These are phyloP conservation scores for Mus pahari DNA, from an alignment of 2,113 vertebrate species.

Conservation along the genomic window DNA sequence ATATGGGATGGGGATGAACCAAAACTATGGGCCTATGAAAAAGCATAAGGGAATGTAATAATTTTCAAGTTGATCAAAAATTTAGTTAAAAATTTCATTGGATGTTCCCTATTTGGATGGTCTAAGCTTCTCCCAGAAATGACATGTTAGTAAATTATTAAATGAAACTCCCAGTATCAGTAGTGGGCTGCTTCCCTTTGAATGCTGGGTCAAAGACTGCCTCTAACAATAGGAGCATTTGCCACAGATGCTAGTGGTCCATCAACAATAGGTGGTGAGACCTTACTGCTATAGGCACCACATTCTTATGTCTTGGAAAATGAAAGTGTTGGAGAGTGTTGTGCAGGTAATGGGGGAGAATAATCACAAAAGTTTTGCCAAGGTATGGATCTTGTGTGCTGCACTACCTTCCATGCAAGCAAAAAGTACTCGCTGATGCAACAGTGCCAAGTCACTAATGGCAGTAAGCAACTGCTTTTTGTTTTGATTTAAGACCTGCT, in stretches of 20 bases:
- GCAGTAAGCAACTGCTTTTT: background rate
- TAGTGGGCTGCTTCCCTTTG: background rate
- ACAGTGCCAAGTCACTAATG: background rate
- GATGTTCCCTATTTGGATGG: no score
- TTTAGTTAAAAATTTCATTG: background rate
- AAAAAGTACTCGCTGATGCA: background rate
- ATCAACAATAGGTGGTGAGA: background rate
- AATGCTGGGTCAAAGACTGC: background rate
- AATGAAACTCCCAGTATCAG: background rate
- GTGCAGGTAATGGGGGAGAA: background rate
- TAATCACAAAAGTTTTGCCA: background rate
- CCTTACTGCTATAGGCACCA: background rate
- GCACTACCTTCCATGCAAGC: background rate
- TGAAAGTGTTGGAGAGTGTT: background rate
- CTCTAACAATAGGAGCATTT: background rate
- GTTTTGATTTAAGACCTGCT: background rate
- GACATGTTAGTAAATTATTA: background rate
- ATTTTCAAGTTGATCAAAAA: background rate
- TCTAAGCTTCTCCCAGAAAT: background rate
- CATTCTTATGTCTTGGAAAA: background rate
- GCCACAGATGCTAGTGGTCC: background rate
- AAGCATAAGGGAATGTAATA: background rate
- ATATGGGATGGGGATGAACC: background rate
- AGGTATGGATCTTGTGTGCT: background rate
- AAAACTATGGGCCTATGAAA: background rate